Evolutionary conservation across 2,797 vertebrate species (phyloP).

Genomic region (Zenarchopterus dispar): DNA sequence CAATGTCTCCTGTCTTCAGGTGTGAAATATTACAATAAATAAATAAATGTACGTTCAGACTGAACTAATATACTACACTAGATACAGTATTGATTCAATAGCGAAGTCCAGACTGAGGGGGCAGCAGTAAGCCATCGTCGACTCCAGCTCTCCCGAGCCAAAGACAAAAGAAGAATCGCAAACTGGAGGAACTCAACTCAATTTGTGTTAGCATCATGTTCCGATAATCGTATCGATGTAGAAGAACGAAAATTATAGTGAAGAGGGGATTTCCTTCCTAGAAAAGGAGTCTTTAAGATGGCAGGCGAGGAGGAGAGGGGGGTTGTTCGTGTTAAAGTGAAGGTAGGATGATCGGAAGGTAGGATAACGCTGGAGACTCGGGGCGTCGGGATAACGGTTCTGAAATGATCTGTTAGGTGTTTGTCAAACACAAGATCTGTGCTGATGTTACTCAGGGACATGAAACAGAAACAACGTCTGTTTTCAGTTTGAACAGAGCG

Average conservation of each 20-base stretch:
- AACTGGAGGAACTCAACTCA: slow-evolving; percentile 16
- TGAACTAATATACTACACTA: too few species aligned
- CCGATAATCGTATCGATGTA: slow-evolving; percentile 42
- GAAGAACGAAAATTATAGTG: slow-evolving; percentile 24
- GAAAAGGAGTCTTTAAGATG: slow-evolving; percentile 68
- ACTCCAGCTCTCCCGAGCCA: background rate
- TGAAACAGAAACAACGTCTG: too few species aligned
- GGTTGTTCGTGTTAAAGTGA: slow-evolving; percentile 86
- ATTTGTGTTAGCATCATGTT: slow-evolving; percentile 16
- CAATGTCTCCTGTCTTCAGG: too few species aligned
- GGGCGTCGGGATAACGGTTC: background rate
- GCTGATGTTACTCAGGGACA: too few species aligned
- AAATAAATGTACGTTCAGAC: too few species aligned
- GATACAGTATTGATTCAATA: too few species aligned
- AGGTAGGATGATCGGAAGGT: slow-evolving; percentile 71
- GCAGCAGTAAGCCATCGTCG: background rate
- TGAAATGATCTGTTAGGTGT: background rate
- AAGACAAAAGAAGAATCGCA: slow-evolving; percentile 25
- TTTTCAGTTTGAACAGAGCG: too few species aligned
- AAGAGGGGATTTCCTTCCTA: slow-evolving; percentile 23
- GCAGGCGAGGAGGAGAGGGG: slow-evolving; percentile 84
- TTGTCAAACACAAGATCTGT: background rate
- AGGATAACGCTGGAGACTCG: slow-evolving; percentile 20
- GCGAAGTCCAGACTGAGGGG: background rate
- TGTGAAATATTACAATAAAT: too few species aligned